phyloP scores from a whole-genome alignment of 2,888 invertebrate genomes.

The Heteromurus nitidus region DNA sequence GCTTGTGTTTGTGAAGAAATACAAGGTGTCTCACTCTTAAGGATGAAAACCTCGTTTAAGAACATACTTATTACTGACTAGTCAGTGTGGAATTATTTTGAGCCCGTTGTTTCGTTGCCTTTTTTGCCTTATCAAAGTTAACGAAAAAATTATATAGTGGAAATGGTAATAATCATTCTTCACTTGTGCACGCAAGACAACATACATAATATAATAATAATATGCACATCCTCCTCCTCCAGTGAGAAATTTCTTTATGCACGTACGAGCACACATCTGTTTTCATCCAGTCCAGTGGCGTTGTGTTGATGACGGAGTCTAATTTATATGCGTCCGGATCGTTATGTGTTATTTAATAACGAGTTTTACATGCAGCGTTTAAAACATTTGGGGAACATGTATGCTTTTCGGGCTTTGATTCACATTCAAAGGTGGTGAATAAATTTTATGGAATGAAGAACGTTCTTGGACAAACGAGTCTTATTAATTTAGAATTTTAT shows the following conservation, averaged over 20 bases:
- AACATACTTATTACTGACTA: neutral
- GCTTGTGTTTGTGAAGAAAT: neutral
- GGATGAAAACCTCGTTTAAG: neutral
- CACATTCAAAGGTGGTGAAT: too few relatives aligned
- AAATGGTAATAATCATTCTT: neutral
- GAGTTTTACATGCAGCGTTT: too few relatives aligned
- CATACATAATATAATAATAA: too few relatives aligned
- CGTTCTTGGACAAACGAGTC: too few relatives aligned
- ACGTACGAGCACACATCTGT: too few relatives aligned
- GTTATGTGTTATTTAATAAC: neutral
- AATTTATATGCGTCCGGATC: neutral
- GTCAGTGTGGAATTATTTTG: neutral
- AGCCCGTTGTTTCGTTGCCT: too few relatives aligned
- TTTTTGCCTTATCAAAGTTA: neutral
- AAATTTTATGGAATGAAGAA: too few relatives aligned
- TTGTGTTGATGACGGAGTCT: neutral
- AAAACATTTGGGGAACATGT: too few relatives aligned
- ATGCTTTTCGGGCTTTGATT: too few relatives aligned
- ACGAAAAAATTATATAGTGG: neutral
- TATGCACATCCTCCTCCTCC: neutral
- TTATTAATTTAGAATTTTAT: too few relatives aligned
- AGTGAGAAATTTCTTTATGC: neutral
- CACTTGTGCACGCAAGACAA: neutral
- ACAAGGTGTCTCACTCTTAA: constrained; percentile 49
- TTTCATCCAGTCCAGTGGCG: neutral